Evolutionary conservation across 2,888 invertebrate genomes (phyloP), one percentile per base, ranked within the genome.

Genomic region (Andrena haemorrhoa): DNA sequence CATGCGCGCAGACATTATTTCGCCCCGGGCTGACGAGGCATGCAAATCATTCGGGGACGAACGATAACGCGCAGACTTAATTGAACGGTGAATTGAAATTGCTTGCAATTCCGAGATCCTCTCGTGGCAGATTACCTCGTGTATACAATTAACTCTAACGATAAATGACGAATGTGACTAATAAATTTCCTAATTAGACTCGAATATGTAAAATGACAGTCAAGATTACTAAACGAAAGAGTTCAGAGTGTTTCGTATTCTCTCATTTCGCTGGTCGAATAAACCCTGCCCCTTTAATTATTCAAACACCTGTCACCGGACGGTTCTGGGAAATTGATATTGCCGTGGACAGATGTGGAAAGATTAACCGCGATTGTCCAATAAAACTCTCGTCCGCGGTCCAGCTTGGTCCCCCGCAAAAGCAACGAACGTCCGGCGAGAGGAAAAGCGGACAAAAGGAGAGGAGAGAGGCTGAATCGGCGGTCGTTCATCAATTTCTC

Each of bases 401-500:
- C 31, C n/a, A 20, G 23, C 51, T 12, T 53, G 80, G 26, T 26
- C 12, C 35, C 26, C 2, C 12, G 12, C 51, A 47, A 26, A 8
- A 20, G 1, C n/a, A 53, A 61, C 69, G 70, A 63, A 10, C 65
- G 72, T 31, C 58, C 20, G 12, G 20, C 8, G 7, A 51, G 10
- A 64, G 49, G 20, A 31, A 68, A 47, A 8, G 26, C 8, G 26
- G 47, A 70, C 58, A 35, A 31, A 63, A 41, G 35, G 26, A 66
- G 47, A 47, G 47, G 49, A 56, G 61, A 29, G n/a, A 20, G 58
- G 20, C 6, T 8, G 31, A 1, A 66, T n/a, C 33, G 61, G 63
- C 35, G 68, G 70, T 68, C 82, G 80, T 65, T 83, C 79, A 64
- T 86, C 85, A 79, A 89, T 89, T 87, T 78, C 81, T 76, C 74